Base-by-base conservation (phyloP, 92 coral and sea anemone genomes). In the Umimayanthus kanabou region DNA sequence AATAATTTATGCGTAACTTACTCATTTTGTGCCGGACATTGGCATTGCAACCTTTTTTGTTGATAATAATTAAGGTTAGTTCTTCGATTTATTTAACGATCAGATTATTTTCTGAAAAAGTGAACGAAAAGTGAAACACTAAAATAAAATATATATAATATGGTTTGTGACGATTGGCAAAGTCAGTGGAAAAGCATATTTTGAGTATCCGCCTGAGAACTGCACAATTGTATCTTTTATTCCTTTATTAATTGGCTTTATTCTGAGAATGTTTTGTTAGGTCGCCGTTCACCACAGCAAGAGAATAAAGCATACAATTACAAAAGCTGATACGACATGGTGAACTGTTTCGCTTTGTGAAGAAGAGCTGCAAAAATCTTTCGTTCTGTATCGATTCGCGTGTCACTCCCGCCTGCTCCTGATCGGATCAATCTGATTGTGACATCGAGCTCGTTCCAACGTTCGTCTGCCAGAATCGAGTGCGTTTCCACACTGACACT, bases 1-100 rank as follows among this genome's bases (percentile, higher is more conserved):
- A 53, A 13, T 83, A 83, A 83, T 83, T 69, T 83, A 83, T 83
- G 87, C 87, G 28, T 28, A 47, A 72, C 71, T 81, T 81, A 39
- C 55, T 65, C 30, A 61, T 28, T 80, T 76, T 40, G 7, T 1
- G 39, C 78, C 37, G 37, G 37, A 33, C 37, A 33, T 33, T 75
- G n/a, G 11, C 80, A 40, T 43, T 15, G 85, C 22, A 65, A 55
- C 20, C 9, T 26, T 42, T 82, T 69, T 69, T 66, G 76, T 82
- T 23, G 22, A 61, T 37, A 40, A 22, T 22, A 14, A 82, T 14
- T 16, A n/a, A 16, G 0, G 57, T 53, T 80, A 53, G 20, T 80
- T 65, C 82, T 80, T 80, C 71, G 84, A 55, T 55, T 57, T 57
- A 29, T 72, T 26, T 71, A 50, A 50, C 57, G 15, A 50, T 50